Evolutionary conservation across 1,140 invertebrate genomes (phyloP).

Genomic region (Dinoponera quadriceps): DNA sequence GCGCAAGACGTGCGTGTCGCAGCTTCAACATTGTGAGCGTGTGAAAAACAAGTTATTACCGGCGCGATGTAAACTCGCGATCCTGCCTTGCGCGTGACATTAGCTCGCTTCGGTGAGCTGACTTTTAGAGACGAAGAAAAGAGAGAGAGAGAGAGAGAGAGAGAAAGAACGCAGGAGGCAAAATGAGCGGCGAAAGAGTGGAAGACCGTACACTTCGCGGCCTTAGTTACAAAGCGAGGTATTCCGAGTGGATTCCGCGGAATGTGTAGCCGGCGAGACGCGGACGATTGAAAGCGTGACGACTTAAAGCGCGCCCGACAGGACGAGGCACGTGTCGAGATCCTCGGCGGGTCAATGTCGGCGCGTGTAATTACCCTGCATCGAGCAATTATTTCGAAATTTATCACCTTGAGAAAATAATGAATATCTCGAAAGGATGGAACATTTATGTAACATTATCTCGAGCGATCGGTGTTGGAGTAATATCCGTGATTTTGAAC

Average conservation of each 20-base stretch:
- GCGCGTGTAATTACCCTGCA: conserved; percentile 38
- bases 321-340: conserved; percentile 23
- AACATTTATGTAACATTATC: conserved; percentile 25
- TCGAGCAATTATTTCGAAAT: conserved; percentile 8
- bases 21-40: conserved; percentile 25
- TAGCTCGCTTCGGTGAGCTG: conserved; percentile 20
- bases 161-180: not conserved
- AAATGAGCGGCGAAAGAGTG: not conserved
- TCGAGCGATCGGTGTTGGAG: conserved; percentile 29
- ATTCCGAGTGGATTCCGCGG: conserved; percentile 30
- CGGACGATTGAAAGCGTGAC: conserved; percentile 32
- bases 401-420: not conserved
- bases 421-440: conserved; percentile 21
- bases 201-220: conserved; percentile 6
- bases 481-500: conserved; percentile 40
- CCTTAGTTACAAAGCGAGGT: conserved; percentile 31
- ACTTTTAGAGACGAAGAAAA: not conserved
- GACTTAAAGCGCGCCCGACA: not conserved
- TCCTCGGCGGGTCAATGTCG: conserved; percentile 29
- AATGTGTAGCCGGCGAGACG: conserved; percentile 22
- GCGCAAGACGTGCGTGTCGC: conserved; percentile 22
- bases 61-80: conserved; percentile 37
- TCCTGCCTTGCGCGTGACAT: conserved; percentile 6
- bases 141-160: not conserved
- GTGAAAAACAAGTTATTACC: conserved; percentile 42